Percentiles rank a stretch among this genome's conserved stretches.
phyloP scores from a whole-genome alignment of 2,797 vertebrate species.

The Gymnopithys bicolor region DNA sequence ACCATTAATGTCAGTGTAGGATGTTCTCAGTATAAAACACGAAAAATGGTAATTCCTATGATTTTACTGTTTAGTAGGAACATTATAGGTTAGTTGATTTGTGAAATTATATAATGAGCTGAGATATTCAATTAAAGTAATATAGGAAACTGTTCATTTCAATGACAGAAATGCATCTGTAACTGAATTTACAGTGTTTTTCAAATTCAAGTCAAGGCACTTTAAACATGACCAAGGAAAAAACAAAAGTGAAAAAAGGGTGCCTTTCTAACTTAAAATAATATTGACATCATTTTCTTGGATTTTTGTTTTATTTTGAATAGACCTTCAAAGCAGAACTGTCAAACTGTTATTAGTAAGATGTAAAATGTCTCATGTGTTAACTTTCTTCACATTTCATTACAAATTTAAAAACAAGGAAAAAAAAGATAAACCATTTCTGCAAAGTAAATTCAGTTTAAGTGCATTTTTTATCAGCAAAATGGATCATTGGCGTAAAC shows the following conservation, averaged over 20 bases:
- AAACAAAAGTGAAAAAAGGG: background rate
- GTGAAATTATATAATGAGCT: background rate
- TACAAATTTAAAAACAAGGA: background rate
- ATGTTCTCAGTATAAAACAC: background rate
- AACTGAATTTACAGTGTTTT: background rate
- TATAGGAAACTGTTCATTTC: background rate
- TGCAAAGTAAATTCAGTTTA: background rate
- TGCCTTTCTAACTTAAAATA: background rate
- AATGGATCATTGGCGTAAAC: background rate
- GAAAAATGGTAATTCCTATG: background rate
- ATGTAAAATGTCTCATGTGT: background rate
- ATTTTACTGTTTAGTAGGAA: background rate
- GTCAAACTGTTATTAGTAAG: slow-evolving; percentile 13
- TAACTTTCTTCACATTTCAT: background rate
- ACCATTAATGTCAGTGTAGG: background rate
- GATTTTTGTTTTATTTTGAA: slow-evolving; percentile 7
- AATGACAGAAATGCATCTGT: background rate
- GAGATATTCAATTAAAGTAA: background rate
- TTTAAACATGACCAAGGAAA: background rate
- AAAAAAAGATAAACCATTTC: background rate
- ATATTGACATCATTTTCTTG: background rate
- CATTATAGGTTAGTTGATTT: background rate
- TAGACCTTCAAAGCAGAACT: background rate
- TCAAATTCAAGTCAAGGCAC: background rate
- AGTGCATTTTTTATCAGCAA: background rate